Conservation (phyloP, 2,113 vertebrate species). For the Mirounga angustirostris region DNA sequence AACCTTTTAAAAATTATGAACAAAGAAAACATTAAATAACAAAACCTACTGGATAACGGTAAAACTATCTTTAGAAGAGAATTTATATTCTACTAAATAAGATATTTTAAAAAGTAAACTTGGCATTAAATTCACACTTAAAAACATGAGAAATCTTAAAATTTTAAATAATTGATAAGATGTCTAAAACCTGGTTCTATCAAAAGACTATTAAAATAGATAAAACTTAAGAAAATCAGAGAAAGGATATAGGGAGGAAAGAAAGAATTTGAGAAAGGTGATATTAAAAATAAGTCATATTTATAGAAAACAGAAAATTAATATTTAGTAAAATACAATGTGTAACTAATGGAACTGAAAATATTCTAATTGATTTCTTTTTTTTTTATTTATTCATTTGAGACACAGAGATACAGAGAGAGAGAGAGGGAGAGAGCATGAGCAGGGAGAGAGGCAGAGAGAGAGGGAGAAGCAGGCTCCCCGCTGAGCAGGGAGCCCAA, state of each 20-base stretch:
- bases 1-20: background rate
- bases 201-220: background rate
- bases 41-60: background rate
- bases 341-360: background rate
- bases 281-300: background rate
- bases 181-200: background rate
- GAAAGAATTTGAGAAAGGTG: background rate
- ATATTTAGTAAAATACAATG: background rate
- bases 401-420: too few species aligned
- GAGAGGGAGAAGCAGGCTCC: too few species aligned
- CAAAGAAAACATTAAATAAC: background rate
- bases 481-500: too few species aligned
- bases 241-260: background rate
- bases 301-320: background rate
- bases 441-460: too few species aligned
- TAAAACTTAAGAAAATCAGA: background rate
- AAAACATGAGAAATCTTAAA: background rate
- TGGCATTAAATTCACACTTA: background rate
- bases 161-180: background rate
- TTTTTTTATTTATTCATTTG: too few species aligned
- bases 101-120: background rate
- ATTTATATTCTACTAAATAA: background rate
- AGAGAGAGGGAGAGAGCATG: too few species aligned
- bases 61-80: background rate
- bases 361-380: background rate